Base-by-base conservation (phyloP, 2,797 vertebrate species). In the Diplodus puntazzo region DNA sequence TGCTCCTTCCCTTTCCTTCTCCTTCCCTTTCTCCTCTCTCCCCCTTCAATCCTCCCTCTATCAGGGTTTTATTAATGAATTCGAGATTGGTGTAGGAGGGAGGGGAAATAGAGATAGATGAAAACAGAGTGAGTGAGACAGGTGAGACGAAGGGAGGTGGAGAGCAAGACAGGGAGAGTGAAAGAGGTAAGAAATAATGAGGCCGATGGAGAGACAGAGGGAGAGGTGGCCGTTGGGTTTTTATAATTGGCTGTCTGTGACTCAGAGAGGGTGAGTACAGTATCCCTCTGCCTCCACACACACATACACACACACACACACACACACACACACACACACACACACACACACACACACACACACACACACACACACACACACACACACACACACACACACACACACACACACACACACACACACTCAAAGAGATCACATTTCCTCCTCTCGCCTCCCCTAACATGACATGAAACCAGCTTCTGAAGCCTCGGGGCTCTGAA, bases 191-290 rank as follows among this genome's bases (percentile, higher is more conserved):
- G 39, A 25, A 65, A 64, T 13, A 60, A 85, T 4, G 54, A 71
- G 70, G 75, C 54, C 12, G 34, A 25, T 7, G 27, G 65, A 72
- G 63, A 69, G 77, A 82, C 50, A 55, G 77, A 46, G 73, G 54
- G 23, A 69, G 80, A 87, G 89, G 78, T 75, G 82, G 84, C 84
- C 72, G 77, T 77, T 89, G 88, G 86, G 79, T 84, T 88, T 90
- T 87, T 84, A 86, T 93, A 89, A 92, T 92, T 92, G 92, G 88
- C 89, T 89, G 86, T 77, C 79, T 91, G 77, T 87, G 89, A 90
- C 77, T 91, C 86, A 79, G 61, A 87, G 73, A 86, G 78, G 74
- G 67, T 62, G 81, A 87, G 62, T 82, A 83, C 83, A 84, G 85
- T 81, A 78, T 80, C 84, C 79, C 76, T 53, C 75, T 69, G 63